phyloP scores from a whole-genome alignment of 1,140 invertebrate genomes.

The Drosophila serrata region DNA sequence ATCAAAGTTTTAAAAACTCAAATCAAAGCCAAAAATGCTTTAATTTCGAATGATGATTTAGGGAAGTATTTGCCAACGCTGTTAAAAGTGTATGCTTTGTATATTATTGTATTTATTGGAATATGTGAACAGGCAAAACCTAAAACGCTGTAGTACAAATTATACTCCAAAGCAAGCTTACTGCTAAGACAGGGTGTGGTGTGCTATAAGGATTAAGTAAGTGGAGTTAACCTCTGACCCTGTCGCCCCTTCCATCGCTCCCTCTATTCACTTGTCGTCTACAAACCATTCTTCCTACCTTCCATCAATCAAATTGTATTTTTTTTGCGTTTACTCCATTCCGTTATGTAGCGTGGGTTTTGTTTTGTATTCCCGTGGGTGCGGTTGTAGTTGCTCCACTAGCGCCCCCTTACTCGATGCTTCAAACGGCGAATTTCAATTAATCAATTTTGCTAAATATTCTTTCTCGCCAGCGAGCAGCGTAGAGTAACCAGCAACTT shows the following conservation, averaged over 20 bases:
- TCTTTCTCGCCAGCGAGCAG: constrained; percentile 15
- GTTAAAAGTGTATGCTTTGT: too few species aligned
- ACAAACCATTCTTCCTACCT: not conserved
- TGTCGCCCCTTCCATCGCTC: not conserved
- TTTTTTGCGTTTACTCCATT: constrained; percentile 1
- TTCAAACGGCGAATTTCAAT: constrained; percentile 57
- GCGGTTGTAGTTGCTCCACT: constrained; percentile 28
- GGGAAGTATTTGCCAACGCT: too few species aligned
- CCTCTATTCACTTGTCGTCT: not conserved
- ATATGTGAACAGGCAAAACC: not conserved
- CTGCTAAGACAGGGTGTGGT: not conserved
- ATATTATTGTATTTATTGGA: too few species aligned
- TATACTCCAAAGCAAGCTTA: not conserved
- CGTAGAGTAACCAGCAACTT: constrained; percentile 54
- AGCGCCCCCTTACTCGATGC: not conserved
- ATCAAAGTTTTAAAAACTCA: too few species aligned
- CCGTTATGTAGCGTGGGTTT: not conserved
- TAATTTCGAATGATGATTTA: too few species aligned
- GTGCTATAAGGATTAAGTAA: not conserved
- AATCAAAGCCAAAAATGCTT: too few species aligned
- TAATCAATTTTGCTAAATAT: constrained; percentile 64
- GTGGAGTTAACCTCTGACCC: constrained; percentile 13
- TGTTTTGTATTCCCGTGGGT: constrained; percentile 25
- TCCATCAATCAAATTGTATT: constrained; percentile 49
- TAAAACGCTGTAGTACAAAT: not conserved